Base-by-base conservation (phyloP, 1,140 invertebrate genomes). In the Sitodiplosis mosellana region DNA sequence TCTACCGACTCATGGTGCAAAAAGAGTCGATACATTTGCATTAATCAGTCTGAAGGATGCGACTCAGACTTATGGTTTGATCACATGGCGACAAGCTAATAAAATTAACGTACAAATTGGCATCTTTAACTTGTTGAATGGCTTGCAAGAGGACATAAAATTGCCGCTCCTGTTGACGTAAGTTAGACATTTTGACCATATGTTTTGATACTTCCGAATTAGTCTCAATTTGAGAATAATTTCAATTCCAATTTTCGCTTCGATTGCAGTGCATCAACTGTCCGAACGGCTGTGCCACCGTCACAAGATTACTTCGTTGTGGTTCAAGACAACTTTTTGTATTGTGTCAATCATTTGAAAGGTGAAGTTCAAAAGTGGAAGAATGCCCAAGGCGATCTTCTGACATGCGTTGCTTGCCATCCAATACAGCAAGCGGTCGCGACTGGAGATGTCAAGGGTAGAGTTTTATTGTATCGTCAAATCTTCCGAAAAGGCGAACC, bases 351-450 rank as follows among this genome's bases (percentile, higher is more conserved):
- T 10, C 10, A 27, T 27, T 3, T 27, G 27, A 27, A 27, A 3
- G 27, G 27, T 27, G 27, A 27, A 3, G 27, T 27, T 5, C 3
- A 27, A 27, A 63, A 59, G 50, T 62, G 66, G 42, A 69, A 60
- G 52, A 68, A 65, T 50, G 55, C 57, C 41, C 61, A 49, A n/a
- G 48, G 45, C 5, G 40, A 68, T 51, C 53, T 55, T 1, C 71
- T 86, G 37, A 84, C 77, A 1, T 81, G 78, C 58, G 68, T 88
- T 14, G 67, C 72, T 1, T 74, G 75, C 51, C 82, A 87, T 70
- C 80, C 81, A 2, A 59, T 56, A 27, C 77, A 83, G 47, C 63
- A 74, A 55, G 64, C 72, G 53, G 65, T 85, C 5, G 80, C 82
- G 5, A 80, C 76, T 14, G 85, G 83, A 36, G 80, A 84, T 65